Percentiles rank a stretch among this genome's conserved stretches.
phyloP scores from a whole-genome alignment of 53 echinoderm and acorn worm species.

The Echinometra lucunter region DNA sequence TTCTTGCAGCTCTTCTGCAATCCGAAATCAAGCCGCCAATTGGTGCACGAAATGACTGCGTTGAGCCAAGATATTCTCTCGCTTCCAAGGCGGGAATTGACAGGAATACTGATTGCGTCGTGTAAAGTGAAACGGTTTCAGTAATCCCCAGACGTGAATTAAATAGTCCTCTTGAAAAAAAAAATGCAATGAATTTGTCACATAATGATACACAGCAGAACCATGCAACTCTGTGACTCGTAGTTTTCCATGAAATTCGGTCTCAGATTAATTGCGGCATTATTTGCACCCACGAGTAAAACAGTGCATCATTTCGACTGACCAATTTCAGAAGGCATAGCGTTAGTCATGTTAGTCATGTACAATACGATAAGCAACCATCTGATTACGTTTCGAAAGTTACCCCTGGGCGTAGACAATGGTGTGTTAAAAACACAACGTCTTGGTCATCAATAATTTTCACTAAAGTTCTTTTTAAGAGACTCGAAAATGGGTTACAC shows the following conservation, averaged over 20 bases:
- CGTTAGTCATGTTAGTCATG: too few species aligned
- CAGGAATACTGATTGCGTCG: background rate
- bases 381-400: too few species aligned
- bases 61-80: background rate
- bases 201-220: background rate
- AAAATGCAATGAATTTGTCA: background rate
- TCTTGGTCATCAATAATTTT: too few species aligned
- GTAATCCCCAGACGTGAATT: background rate
- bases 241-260: background rate
- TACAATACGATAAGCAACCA: too few species aligned
- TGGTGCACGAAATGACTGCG: constrained; percentile 38
- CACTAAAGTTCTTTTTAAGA: too few species aligned
- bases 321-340: too few species aligned
- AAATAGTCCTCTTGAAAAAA: background rate
- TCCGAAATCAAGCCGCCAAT: background rate
- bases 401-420: too few species aligned
- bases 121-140: background rate
- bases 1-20: background rate
- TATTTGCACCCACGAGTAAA: background rate
- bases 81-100: background rate
- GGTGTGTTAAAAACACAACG: too few species aligned
- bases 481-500: too few species aligned
- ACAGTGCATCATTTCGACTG: too few species aligned
- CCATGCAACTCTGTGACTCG: background rate
- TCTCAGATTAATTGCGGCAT: background rate